Evolutionary conservation across 2,113 vertebrate species (phyloP).

Genomic region (Stegastes partitus): DNA sequence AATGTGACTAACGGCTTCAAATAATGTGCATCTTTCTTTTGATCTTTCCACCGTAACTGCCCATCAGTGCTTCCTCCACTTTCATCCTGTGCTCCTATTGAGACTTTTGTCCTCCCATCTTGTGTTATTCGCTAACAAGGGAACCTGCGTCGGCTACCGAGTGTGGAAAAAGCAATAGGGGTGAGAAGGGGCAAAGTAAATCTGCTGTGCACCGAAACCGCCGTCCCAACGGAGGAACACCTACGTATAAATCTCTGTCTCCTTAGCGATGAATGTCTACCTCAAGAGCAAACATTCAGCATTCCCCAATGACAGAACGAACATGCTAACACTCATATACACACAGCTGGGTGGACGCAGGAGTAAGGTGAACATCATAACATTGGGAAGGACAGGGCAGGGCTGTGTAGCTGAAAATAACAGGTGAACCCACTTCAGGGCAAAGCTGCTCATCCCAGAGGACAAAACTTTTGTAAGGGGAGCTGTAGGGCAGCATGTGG

Average conservation of each 20-base stretch:
- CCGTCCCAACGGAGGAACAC: background rate
- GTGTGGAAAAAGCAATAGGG: background rate
- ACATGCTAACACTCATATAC: slow-evolving; percentile 1
- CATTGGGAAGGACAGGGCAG: slow-evolving; percentile 3
- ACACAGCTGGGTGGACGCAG: background rate
- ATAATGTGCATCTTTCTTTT: background rate
- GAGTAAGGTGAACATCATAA: background rate
- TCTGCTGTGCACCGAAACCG: background rate
- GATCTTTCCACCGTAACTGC: background rate
- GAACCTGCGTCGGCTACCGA: background rate
- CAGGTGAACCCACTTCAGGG: background rate
- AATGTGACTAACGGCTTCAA: background rate
- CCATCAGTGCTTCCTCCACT: background rate
- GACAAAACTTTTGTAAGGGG: background rate
- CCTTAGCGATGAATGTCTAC: slow-evolving; percentile 37
- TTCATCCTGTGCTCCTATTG: background rate
- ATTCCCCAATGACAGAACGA: background rate
- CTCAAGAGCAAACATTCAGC: slow-evolving; percentile 17
- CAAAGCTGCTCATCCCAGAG: slow-evolving; percentile 7
- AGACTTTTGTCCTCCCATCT: background rate
- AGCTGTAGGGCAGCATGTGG: too few relatives aligned
- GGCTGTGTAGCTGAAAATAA: background rate
- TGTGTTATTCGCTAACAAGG: background rate
- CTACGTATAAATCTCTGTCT: slow-evolving; percentile 18
- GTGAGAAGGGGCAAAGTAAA: background rate